Percentiles rank a stretch among this genome's conserved stretches.
These are phyloP conservation scores for Mastacembelus armatus DNA, from an alignment of 2,797 vertebrate genomes.

Conservation along the genomic window DNA sequence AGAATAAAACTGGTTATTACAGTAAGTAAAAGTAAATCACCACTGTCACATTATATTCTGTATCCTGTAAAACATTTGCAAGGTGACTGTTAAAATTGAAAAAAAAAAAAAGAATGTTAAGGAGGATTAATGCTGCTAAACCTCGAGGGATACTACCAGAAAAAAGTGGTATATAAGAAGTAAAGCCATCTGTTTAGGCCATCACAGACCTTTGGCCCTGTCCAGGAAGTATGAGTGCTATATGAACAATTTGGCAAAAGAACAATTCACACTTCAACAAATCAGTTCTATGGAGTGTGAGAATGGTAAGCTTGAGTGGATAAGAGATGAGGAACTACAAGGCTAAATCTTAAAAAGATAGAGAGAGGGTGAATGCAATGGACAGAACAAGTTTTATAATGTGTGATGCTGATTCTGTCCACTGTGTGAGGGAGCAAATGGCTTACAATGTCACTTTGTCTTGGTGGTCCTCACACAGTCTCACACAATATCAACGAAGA, in stretches of 20 bases:
- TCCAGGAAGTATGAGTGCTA: slow-evolving; percentile 22
- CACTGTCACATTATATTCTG: not conserved
- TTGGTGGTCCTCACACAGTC: no score
- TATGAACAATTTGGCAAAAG: no score
- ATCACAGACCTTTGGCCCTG: not conserved
- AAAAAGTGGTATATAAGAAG: no score
- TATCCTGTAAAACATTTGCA: not conserved
- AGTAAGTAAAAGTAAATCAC: slow-evolving; percentile 4
- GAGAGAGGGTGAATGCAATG: not conserved
- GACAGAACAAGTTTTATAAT: no score
- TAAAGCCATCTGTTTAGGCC: not conserved
- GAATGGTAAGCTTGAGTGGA: no score
- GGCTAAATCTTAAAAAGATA: slow-evolving; percentile 6
- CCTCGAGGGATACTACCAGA: not conserved
- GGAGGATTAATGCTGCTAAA: not conserved
- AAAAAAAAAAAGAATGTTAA: no score
- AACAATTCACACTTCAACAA: slow-evolving; percentile 55
- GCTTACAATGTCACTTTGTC: no score
- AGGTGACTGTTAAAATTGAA: no score
- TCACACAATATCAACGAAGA: no score
- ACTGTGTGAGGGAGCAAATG: no score
- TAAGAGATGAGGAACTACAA: slow-evolving; percentile 24
- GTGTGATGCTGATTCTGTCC: no score
- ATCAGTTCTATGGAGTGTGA: slow-evolving; percentile 41
- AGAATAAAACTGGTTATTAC: not conserved